phyloP scores from a whole-genome alignment of 2,797 vertebrate species.

The Pangasius krempfi region DNA sequence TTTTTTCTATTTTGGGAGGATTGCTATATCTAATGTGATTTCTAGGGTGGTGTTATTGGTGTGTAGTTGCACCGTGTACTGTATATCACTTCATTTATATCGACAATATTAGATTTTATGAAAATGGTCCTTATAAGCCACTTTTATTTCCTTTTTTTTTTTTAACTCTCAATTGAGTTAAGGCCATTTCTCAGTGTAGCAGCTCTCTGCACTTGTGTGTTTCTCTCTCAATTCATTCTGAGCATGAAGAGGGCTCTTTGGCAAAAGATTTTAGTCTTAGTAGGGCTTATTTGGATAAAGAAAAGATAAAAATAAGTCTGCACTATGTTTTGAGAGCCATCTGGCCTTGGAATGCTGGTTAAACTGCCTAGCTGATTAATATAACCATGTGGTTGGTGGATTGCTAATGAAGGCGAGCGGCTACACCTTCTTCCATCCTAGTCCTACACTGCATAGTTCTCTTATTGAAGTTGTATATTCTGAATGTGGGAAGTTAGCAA shows the following conservation, averaged over 20 bases:
- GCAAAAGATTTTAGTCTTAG: neutral
- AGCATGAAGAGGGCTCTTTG: neutral
- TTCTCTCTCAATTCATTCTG: neutral
- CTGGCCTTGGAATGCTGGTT: neutral
- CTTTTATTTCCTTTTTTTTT: slow-evolving; percentile 8
- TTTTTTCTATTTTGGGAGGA: neutral
- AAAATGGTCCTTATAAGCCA: slow-evolving; percentile 20
- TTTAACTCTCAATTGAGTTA: neutral
- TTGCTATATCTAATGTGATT: neutral
- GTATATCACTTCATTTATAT: slow-evolving; percentile 19
- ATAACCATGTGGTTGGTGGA: neutral
- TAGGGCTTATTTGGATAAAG: neutral
- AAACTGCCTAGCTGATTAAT: neutral
- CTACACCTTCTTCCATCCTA: neutral
- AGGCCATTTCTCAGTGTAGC: neutral
- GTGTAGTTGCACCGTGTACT: neutral
- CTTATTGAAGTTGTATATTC: neutral
- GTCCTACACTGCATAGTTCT: neutral
- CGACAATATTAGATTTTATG: slow-evolving; percentile 24
- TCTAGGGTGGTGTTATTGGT: neutral
- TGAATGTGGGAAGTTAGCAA: neutral
- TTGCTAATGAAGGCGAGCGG: neutral
- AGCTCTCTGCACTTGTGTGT: neutral
- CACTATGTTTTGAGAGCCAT: neutral
- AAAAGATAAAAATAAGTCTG: neutral